Evolutionary conservation across 1,140 invertebrate species (phyloP).

Genomic region (Chlorops oryzae): DNA sequence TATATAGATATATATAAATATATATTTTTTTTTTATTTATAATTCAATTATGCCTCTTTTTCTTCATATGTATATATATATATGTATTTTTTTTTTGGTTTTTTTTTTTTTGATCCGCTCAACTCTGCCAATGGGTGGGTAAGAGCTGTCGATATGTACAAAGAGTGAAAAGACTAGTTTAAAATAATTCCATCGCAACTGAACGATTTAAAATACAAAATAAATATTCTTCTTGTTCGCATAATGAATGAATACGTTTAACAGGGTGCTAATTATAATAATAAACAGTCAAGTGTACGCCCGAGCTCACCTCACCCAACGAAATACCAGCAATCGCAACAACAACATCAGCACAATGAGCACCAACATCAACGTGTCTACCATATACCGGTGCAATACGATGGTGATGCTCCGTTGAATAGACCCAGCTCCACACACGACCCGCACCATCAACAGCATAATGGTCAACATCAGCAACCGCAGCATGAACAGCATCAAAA

Average conservation of each 20-base stretch:
- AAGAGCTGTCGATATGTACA: too few species aligned
- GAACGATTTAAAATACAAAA: not conserved
- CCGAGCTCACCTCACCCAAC: not conserved
- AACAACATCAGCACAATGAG: constrained; percentile 17
- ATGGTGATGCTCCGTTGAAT: too few species aligned
- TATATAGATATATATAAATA: not conserved
- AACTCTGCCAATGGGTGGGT: too few species aligned
- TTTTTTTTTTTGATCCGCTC: not conserved
- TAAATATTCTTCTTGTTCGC: constrained; percentile 16
- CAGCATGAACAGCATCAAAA: too few species aligned
- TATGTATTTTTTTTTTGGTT: not conserved
- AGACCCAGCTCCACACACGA: too few species aligned
- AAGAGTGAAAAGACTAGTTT: too few species aligned
- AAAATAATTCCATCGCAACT: not conserved
- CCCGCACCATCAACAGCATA: not conserved
- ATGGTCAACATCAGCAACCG: not conserved
- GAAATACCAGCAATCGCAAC: constrained; percentile 16
- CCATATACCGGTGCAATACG: not conserved
- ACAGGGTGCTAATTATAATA: constrained; percentile 45
- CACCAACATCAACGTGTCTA: constrained; percentile 8
- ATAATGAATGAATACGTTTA: too few species aligned
- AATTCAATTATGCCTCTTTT: not conserved
- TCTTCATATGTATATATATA: not conserved
- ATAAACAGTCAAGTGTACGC: constrained; percentile 21
- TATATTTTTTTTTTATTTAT: not conserved